Conservation (phyloP, 2,888 invertebrate genomes). For the Phortica okadai region DNA sequence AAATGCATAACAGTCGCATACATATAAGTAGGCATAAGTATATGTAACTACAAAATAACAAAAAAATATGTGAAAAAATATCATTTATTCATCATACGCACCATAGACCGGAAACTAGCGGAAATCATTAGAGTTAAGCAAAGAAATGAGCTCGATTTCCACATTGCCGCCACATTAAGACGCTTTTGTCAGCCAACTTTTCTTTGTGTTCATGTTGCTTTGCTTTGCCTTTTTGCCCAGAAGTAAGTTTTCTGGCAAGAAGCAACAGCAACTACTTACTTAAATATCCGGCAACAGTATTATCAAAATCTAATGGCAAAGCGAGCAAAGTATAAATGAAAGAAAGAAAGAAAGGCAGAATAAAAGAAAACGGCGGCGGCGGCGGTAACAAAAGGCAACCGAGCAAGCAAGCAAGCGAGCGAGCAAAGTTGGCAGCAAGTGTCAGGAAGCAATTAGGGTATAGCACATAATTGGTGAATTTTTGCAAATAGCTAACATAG, state of each 20-base stretch:
- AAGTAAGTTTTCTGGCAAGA: slow-evolving; percentile 10
- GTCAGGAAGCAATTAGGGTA: slow-evolving; percentile 64
- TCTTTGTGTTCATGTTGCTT: slow-evolving; percentile 46
- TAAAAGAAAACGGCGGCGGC: not conserved
- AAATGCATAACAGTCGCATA: not conserved
- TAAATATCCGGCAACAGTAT: slow-evolving; percentile 69
- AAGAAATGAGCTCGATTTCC: slow-evolving; percentile 52
- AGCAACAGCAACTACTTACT: slow-evolving; percentile 52
- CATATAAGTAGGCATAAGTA: not conserved
- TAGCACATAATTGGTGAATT: slow-evolving; percentile 63
- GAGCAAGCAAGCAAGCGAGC: not conserved
- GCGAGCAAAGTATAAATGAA: not conserved
- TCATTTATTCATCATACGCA: slow-evolving; percentile 16
- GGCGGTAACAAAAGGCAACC: slow-evolving; percentile 3
- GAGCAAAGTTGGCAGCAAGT: slow-evolving; percentile 31
- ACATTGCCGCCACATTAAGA: slow-evolving; percentile 41
- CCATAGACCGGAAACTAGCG: slow-evolving; percentile 60
- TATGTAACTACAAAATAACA: not conserved
- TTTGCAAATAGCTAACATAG: slow-evolving; percentile 35
- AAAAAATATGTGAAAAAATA: slow-evolving; percentile 1
- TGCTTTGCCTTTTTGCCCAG: slow-evolving; percentile 44
- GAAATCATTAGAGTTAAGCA: slow-evolving; percentile 65
- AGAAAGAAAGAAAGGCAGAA: not conserved
- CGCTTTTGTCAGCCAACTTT: slow-evolving; percentile 30
- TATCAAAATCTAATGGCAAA: slow-evolving; percentile 59